Percentiles rank a stretch among this genome's conserved stretches.
phyloP scores from a whole-genome alignment of 1,140 invertebrate species.

The Oncopeltus fasciatus region DNA sequence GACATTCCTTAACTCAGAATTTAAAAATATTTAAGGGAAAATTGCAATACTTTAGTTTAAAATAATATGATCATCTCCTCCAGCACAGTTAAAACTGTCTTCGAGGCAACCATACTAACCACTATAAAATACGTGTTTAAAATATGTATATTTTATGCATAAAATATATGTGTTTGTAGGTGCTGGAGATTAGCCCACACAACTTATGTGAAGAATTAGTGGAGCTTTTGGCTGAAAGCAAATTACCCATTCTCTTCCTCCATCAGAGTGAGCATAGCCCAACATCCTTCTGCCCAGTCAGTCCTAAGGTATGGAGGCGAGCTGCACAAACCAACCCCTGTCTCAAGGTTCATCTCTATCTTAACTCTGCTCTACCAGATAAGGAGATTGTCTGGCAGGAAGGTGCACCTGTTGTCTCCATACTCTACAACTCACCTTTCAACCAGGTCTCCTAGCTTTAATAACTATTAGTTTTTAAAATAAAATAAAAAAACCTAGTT shows the following conservation, averaged over 20 bases:
- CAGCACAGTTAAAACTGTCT: no score
- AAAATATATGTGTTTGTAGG: conserved; percentile 28
- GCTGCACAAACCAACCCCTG: conserved; percentile 27
- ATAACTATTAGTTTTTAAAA: conserved; percentile 21
- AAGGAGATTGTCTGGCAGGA: conserved; percentile 36
- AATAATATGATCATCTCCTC: no score
- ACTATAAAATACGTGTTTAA: background rate
- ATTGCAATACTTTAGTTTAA: no score
- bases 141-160: background rate
- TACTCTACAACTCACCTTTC: conserved; percentile 34
- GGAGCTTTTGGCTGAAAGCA: conserved; percentile 47
- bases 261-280: conserved; percentile 46
- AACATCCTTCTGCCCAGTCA: conserved; percentile 23
- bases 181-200: conserved; percentile 61
- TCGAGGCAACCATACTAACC: no score
- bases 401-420: conserved; percentile 33
- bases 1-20: no score
- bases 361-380: conserved; percentile 21
- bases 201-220: conserved; percentile 65
- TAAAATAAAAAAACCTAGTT: no score
- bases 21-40: no score
- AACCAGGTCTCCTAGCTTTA: no score
- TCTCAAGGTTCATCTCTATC: conserved; percentile 31
- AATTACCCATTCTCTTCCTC: conserved; percentile 55
- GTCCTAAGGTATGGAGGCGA: conserved; percentile 29